A percentile compares a stretch with the other conserved stretches of the same genome.
Evolutionary conservation across 2,797 vertebrate genomes (phyloP).

Genomic region (Fringilla coelebs): DNA sequence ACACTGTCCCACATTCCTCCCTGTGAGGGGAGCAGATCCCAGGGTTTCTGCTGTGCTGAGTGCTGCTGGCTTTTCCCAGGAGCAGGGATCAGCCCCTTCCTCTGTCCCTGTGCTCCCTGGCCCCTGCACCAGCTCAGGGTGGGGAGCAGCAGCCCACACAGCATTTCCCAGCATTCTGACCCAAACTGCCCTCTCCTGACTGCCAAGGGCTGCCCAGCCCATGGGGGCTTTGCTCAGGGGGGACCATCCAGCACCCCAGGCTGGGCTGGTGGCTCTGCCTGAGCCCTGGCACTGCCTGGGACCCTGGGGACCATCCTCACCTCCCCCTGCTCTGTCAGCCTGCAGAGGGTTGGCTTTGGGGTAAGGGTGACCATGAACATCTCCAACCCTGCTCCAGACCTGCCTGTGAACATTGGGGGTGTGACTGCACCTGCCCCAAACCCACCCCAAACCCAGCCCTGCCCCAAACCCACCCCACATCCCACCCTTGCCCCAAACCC

Average conservation of each 20-base stretch:
- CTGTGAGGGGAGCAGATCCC: background rate
- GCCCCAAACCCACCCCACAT: background rate
- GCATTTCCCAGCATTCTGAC: background rate
- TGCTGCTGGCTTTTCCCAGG: background rate
- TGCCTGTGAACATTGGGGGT: rapidly evolving
- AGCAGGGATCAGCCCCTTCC: background rate
- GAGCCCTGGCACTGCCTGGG: background rate
- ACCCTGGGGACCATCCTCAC: background rate
- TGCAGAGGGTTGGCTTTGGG: background rate
- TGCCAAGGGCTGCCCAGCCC: background rate
- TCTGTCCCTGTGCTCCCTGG: background rate
- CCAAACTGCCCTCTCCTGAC: background rate
- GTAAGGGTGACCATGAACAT: background rate
- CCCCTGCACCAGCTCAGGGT: rapidly evolving
- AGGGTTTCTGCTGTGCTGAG: background rate
- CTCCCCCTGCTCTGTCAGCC: background rate
- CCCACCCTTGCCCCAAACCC: too few species aligned
- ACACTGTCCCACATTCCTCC: rapidly evolving
- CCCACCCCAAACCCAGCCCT: too few species aligned
- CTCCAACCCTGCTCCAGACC: background rate
- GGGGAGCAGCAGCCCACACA: background rate
- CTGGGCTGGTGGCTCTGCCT: background rate
- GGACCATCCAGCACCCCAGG: background rate
- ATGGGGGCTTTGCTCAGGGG: rapidly evolving
- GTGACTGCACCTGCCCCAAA: background rate